Evolutionary conservation across 2,888 invertebrate genomes (phyloP).

Genomic region (Sinopyrophorus schimmeli): DNA sequence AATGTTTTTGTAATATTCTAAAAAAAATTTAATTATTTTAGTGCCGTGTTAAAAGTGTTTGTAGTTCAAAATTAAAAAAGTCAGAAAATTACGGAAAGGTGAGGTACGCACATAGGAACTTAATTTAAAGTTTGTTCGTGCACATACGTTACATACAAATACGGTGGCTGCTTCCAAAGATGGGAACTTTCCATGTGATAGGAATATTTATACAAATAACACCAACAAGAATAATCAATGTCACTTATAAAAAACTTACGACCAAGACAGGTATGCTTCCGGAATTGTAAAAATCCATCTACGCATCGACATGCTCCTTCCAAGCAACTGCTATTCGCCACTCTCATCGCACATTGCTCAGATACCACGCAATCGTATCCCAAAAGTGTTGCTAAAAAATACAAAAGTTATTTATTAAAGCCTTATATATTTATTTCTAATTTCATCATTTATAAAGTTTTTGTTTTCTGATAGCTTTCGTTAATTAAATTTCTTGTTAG

Average conservation of each 20-base stretch:
- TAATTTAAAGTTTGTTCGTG: too few relatives aligned
- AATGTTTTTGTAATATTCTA: too few relatives aligned
- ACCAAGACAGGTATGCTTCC: constrained; percentile 86
- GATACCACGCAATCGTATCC: constrained; percentile 82
- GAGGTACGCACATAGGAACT: too few relatives aligned
- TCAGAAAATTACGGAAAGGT: too few relatives aligned
- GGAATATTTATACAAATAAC: constrained; percentile 10
- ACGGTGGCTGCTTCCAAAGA: constrained; percentile 1
- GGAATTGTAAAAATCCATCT: constrained; percentile 82
- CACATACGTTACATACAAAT: constrained; percentile 19
- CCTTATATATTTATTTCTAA: too few relatives aligned
- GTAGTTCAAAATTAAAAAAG: too few relatives aligned
- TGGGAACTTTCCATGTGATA: constrained; percentile 20
- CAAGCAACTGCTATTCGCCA: constrained; percentile 83
- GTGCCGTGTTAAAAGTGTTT: too few relatives aligned
- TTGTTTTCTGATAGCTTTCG: background rate
- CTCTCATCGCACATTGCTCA: constrained; percentile 86
- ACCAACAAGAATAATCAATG: constrained; percentile 12
- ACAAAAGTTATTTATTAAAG: constrained; percentile 24
- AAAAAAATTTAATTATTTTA: too few relatives aligned
- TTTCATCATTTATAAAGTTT: background rate
- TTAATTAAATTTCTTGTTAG: too few relatives aligned
- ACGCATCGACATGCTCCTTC: constrained; percentile 84
- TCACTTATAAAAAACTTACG: constrained; percentile 67
- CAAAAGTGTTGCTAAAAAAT: constrained; percentile 74